Conservation (phyloP, 2,797 vertebrate species). For the Vireo griseus region DNA sequence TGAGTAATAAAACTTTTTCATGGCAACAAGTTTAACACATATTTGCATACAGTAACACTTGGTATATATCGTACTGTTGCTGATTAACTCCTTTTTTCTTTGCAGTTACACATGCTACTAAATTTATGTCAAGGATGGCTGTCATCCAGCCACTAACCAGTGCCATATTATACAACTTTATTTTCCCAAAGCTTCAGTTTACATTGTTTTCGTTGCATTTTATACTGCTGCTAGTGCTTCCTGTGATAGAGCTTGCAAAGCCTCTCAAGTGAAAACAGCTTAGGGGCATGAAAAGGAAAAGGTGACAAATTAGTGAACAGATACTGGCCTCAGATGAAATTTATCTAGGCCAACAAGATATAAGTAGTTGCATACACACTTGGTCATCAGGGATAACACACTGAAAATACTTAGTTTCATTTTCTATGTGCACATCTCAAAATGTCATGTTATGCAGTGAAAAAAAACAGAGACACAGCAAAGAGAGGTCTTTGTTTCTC, state of each 20-base stretch:
- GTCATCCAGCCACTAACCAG: constrained; percentile 26
- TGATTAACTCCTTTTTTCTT: constrained; percentile 49
- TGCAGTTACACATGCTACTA: constrained; percentile 1
- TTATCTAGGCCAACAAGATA: not conserved
- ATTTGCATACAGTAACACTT: constrained; percentile 23
- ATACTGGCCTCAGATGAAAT: constrained; percentile 33
- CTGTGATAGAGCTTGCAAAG: constrained; percentile 4
- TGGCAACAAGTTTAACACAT: not conserved
- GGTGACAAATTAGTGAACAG: constrained; percentile 20
- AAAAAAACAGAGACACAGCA: not conserved
- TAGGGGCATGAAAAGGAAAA: constrained; percentile 21
- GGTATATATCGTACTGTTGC: not conserved
- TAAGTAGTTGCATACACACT: not conserved
- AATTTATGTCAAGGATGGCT: constrained; percentile 40
- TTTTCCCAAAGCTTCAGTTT: constrained; percentile 42
- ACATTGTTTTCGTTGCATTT: not conserved
- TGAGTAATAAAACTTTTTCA: not conserved
- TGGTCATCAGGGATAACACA: not conserved
- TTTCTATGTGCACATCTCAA: not conserved
- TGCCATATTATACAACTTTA: constrained; percentile 43
- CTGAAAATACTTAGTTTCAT: not conserved
- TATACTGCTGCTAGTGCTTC: not conserved
- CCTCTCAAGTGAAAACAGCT: constrained; percentile 23
- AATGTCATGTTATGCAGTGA: not conserved
- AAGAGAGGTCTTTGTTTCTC: not conserved